These are phyloP conservation scores for Conops quadrifasciatus DNA, from an alignment of 2,888 invertebrate genomes.

Conservation along the genomic window DNA sequence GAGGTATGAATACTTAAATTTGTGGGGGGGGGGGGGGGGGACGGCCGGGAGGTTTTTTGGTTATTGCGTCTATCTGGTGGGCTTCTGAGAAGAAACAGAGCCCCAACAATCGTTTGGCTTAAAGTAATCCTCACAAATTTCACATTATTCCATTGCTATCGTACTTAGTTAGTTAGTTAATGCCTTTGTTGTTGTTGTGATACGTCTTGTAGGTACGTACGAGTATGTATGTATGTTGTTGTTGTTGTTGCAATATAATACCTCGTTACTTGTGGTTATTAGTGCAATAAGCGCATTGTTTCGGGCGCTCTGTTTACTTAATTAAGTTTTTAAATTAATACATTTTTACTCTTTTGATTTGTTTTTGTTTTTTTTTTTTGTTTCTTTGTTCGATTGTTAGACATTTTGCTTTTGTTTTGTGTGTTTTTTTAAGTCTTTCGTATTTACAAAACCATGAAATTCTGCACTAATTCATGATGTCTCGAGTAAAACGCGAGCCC, in stretches of 20 bases:
- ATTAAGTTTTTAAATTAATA: slow-evolving; percentile 29
- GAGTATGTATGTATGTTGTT: too few relatives aligned
- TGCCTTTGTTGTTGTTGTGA: slow-evolving; percentile 18
- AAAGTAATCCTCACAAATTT: not conserved
- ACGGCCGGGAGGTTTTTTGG: not conserved
- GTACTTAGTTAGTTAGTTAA: not conserved
- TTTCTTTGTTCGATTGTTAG: not conserved
- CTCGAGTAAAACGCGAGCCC: slow-evolving; percentile 20
- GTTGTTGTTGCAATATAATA: slow-evolving; percentile 16
- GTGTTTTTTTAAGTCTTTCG: not conserved
- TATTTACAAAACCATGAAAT: slow-evolving; percentile 27
- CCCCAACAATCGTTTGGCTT: not conserved
- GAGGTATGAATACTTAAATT: not conserved
- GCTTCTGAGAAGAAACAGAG: not conserved
- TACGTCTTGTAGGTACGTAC: too few relatives aligned
- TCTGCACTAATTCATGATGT: slow-evolving; percentile 15
- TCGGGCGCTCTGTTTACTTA: slow-evolving; percentile 12
- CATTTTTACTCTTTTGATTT: not conserved
- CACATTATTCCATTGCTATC: too few relatives aligned
- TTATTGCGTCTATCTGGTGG: not conserved
- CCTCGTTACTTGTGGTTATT: slow-evolving; percentile 18
- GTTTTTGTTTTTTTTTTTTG: not conserved
- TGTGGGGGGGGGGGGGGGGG: not conserved
- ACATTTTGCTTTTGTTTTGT: not conserved
- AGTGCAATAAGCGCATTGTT: slow-evolving; percentile 23